Percentiles rank a stretch among this genome's conserved stretches.
These are phyloP conservation scores for Dissostichus mawsoni DNA, from an alignment of 2,113 vertebrate species.

Conservation along the genomic window DNA sequence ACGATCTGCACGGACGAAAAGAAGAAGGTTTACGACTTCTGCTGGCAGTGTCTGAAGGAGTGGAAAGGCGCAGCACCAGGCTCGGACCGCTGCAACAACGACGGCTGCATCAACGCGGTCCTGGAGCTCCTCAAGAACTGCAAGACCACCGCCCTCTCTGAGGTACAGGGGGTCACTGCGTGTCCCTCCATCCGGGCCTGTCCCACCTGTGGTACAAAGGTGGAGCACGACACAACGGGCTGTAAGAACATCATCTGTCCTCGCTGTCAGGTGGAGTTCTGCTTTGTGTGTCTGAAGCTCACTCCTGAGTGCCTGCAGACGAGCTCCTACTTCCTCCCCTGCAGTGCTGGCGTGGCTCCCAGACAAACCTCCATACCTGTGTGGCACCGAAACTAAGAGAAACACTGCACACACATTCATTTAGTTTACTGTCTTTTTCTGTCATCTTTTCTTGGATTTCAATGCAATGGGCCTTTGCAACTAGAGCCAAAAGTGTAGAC, in stretches of 20 bases:
- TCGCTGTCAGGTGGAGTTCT: slow-evolving; percentile 82
- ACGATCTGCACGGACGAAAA: slow-evolving; percentile 63
- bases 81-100: slow-evolving; percentile 76
- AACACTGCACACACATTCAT: not conserved
- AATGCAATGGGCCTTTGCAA: not conserved
- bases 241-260: slow-evolving; percentile 83
- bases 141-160: not conserved
- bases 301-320: slow-evolving; percentile 64
- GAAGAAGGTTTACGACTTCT: slow-evolving; percentile 51
- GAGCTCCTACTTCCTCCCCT: slow-evolving; percentile 70
- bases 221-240: slow-evolving; percentile 79
- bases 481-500: not conserved
- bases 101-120: slow-evolving; percentile 66
- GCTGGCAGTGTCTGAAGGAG: slow-evolving; percentile 80
- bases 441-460: not conserved
- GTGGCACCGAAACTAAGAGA: slow-evolving; percentile 66
- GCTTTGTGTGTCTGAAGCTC: slow-evolving; percentile 83
- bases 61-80: slow-evolving; percentile 78
- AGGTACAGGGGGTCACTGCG: slow-evolving; percentile 9
- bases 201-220: slow-evolving; percentile 79
- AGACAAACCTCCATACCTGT: slow-evolving; percentile 78
- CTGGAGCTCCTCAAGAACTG: slow-evolving; percentile 74
- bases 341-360: slow-evolving; percentile 73
- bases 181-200: slow-evolving; percentile 81
- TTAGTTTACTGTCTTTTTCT: not conserved